These are phyloP conservation scores for Drosophila setifemur DNA, from an alignment of 1,140 invertebrate genomes.

Conservation along the genomic window DNA sequence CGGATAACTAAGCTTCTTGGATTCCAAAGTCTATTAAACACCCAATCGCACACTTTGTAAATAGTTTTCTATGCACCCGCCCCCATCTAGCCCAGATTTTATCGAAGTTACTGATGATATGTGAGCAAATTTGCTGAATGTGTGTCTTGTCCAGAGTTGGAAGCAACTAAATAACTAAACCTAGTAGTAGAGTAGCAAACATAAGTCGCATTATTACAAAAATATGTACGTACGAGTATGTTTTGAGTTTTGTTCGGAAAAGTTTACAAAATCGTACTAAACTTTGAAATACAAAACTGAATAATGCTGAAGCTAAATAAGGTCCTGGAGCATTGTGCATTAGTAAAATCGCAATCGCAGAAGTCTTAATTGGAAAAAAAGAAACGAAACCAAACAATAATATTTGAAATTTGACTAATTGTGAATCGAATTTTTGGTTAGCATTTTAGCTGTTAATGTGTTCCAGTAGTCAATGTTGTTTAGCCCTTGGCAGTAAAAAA, in stretches of 20 bases:
- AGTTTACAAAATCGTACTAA: neutral
- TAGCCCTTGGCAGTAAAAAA: conserved; percentile 38
- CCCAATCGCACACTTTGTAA: conserved; percentile 57
- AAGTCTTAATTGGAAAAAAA: neutral
- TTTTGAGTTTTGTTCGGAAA: neutral
- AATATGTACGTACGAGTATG: conserved; percentile 5
- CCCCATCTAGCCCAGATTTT: conserved; percentile 40
- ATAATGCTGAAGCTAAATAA: neutral
- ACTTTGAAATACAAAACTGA: conserved; percentile 3
- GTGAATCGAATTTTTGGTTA: conserved; percentile 62
- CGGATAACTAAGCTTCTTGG: conserved; percentile 51
- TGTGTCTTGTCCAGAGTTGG: conserved; percentile 77
- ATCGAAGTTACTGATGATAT: conserved; percentile 44
- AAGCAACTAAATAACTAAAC: conserved; percentile 59
- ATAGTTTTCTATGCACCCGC: conserved; percentile 66
- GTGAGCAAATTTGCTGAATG: conserved; percentile 77
- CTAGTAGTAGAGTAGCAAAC: conserved; percentile 14
- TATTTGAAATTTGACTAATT: conserved; percentile 8
- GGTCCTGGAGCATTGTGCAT: neutral
- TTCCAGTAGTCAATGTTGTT: conserved; percentile 63
- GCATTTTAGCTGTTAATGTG: conserved; percentile 58
- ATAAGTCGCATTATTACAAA: conserved; percentile 12
- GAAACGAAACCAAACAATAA: neutral
- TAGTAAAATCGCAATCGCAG: neutral
- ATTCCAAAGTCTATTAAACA: neutral